These are phyloP conservation scores for Archips crataeganus DNA, from an alignment of 2,888 invertebrate genomes.

Conservation along the genomic window DNA sequence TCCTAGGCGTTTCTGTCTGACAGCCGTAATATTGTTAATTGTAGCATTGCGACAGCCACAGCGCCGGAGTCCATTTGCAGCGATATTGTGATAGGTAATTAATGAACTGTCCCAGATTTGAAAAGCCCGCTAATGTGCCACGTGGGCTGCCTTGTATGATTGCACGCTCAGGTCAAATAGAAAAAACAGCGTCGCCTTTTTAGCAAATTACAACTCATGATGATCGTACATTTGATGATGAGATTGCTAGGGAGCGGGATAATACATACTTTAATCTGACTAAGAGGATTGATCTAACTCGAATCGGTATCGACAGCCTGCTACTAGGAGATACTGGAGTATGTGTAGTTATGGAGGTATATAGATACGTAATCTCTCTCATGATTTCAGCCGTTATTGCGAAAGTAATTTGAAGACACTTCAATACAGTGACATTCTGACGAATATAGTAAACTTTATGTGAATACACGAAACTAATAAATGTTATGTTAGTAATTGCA, in stretches of 20 bases:
- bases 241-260: conserved; percentile 21
- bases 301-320: conserved; percentile 25
- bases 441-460: too few species aligned
- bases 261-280: conserved; percentile 31
- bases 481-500: too few species aligned
- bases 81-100: conserved; percentile 9
- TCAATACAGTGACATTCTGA: background rate
- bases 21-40: conserved; percentile 42
- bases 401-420: background rate
- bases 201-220: conserved; percentile 21
- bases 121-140: conserved; percentile 12
- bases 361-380: background rate
- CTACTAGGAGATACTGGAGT: conserved; percentile 3
- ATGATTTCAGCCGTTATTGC: background rate
- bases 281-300: conserved; percentile 36
- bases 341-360: background rate
- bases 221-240: conserved; percentile 23
- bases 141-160: conserved; percentile 11
- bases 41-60: conserved; percentile 13
- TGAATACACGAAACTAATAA: too few species aligned
- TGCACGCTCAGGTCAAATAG: conserved; percentile 10
- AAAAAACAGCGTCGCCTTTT: conserved; percentile 3
- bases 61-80: conserved; percentile 23
- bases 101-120: conserved; percentile 16
- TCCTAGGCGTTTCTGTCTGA: conserved; percentile 29